These are phyloP conservation scores for Harpalus rubripes DNA, from an alignment of 2,888 invertebrate genomes.

Conservation along the genomic window DNA sequence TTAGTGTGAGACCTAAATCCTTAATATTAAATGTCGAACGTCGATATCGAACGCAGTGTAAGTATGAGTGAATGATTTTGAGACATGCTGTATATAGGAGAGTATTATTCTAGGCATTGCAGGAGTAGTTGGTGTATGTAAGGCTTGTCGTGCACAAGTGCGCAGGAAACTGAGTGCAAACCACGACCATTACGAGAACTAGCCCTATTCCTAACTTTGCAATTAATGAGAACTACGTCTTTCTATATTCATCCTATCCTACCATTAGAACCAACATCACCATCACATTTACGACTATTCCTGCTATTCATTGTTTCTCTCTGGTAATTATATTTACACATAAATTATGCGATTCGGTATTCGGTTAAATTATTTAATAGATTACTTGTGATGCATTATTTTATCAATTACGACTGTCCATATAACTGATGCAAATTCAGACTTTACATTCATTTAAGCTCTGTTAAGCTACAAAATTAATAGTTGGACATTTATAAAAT, in stretches of 20 bases:
- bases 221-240: slow-evolving; percentile 28
- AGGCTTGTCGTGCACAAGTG: slow-evolving; percentile 57
- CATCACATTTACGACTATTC: not conserved
- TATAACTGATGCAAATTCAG: not conserved
- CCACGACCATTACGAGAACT: slow-evolving; percentile 47
- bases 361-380: not conserved
- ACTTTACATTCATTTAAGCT: slow-evolving; percentile 6
- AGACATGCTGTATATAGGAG: slow-evolving; percentile 8
- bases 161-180: slow-evolving; percentile 60
- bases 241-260: slow-evolving; percentile 2
- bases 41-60: too few species aligned
- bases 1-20: too few species aligned
- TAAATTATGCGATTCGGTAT: not conserved
- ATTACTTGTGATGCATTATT: slow-evolving; percentile 6
- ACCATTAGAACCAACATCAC: not conserved
- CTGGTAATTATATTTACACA: not conserved
- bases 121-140: not conserved
- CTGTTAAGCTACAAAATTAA: slow-evolving; percentile 6
- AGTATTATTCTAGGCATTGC: not conserved
- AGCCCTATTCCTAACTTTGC: slow-evolving; percentile 41
- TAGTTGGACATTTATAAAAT: slow-evolving; percentile 3
- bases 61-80: not conserved
- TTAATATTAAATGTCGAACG: too few species aligned
- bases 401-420: slow-evolving; percentile 5
- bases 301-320: slow-evolving; percentile 1